Evolutionary conservation across 2,113 vertebrate species (phyloP), one percentile per base, ranked within the genome.

Genomic region (Thamnophis sirtalis): DNA sequence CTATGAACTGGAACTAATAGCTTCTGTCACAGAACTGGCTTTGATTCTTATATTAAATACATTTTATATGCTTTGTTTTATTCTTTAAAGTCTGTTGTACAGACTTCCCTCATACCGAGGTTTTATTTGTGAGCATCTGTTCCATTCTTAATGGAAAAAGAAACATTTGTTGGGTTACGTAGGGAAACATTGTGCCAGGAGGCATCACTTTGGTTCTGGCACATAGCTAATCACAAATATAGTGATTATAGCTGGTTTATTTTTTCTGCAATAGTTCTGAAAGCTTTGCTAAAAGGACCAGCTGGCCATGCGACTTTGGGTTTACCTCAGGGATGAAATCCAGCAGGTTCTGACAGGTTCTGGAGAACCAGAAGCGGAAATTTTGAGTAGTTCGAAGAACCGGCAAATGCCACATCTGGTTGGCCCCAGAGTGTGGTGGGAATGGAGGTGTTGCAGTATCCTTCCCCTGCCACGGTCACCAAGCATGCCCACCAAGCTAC

Each of bases 1-100:
- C 92, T 96, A 90, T 92, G 92, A 95, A 85, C 89, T 92, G 90
- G 88, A 93, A 93, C 91, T 96, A 96, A 96, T 92, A 90, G 91
- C 93, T 94, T 96, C 94, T 96, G 89, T 93, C 93, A 96, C 97
- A 96, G 21, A 94, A 89, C 85, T 1, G 28, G 89, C 94, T 93
- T 95, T 94, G 93, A 94, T 1, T 0, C 51, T 22, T 92, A 94
- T 88, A 93, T 96, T 95, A 96, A 92, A n/a, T 73, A 68, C 93
- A 89, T 92, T 93, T 91, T 60, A 89, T 93, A 93, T 95, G 93
- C 92, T 90, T 89, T 87, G 84, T 96, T 96, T 95, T 93, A 93
- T 93, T 93, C 60, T 55, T 91, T 89, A 88, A 88, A 92, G 86
- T 86, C 50, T 53, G 21, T 53, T 92, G 84, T 89, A 51, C n/a